A percentile compares a stretch with the other conserved stretches of the same genome.
phyloP scores from a whole-genome alignment of 2,797 vertebrate species.

The Apogon hyalosoma region DNA sequence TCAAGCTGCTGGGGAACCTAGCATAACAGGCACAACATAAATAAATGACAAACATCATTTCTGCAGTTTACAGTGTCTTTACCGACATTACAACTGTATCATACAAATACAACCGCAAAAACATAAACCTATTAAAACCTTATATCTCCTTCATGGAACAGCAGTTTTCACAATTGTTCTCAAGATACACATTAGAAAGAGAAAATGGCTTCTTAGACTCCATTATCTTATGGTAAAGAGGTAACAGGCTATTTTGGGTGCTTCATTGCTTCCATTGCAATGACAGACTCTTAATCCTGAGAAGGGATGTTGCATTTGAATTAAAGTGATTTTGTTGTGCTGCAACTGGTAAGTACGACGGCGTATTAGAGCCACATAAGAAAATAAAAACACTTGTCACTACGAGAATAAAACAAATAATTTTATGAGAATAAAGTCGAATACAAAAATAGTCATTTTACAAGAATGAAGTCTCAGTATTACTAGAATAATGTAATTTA shows the following conservation, averaged over 20 bases:
- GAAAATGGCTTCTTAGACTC: constrained; percentile 13
- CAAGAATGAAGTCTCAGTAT: too few relatives aligned
- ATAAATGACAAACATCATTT: constrained; percentile 7
- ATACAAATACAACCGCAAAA: constrained; percentile 12
- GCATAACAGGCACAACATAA: neutral
- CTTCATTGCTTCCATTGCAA: constrained; percentile 11
- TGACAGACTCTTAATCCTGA: constrained; percentile 16
- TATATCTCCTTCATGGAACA: constrained; percentile 20
- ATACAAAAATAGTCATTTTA: too few relatives aligned
- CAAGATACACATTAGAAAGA: constrained; percentile 30
- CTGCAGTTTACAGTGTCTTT: constrained; percentile 15
- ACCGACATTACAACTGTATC: constrained; percentile 18
- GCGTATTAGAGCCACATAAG: too few relatives aligned
- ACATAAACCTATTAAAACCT: neutral
- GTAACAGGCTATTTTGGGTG: constrained; percentile 18
- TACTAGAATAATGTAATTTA: too few relatives aligned
- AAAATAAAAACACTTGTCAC: too few relatives aligned
- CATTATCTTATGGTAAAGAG: constrained; percentile 22
- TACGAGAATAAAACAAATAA: too few relatives aligned
- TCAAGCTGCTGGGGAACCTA: constrained; percentile 2
- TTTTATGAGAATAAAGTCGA: too few relatives aligned
- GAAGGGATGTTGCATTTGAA: neutral
- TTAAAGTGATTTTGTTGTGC: neutral
- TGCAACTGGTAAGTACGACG: neutral
- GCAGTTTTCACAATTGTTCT: constrained; percentile 25